phyloP scores from a whole-genome alignment of 2,888 invertebrate genomes.

The Zygothrica quintamaculata region DNA sequence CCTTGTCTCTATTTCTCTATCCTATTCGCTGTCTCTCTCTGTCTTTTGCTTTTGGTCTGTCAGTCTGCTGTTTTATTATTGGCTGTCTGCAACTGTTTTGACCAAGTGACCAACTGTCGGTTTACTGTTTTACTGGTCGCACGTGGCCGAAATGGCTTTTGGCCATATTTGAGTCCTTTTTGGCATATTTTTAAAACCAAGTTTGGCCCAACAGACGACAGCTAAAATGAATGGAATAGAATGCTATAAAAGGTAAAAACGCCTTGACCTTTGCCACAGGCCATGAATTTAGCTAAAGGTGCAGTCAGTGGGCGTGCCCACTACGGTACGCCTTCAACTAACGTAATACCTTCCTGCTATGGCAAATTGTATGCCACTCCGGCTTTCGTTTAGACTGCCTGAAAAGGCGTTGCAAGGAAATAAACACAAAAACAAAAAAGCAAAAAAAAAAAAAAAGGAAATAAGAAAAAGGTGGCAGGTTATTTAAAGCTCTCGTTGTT shows the following conservation, averaged over 20 bases:
- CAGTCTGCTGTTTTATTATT: not conserved
- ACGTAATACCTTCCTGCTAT: conserved; percentile 53
- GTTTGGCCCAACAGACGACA: conserved; percentile 28
- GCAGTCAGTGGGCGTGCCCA: conserved; percentile 49
- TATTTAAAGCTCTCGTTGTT: conserved; percentile 48
- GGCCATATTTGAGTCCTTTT: conserved; percentile 50
- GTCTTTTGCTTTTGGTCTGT: too few species aligned
- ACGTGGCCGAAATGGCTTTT: conserved; percentile 53
- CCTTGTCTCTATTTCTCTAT: conserved; percentile 20
- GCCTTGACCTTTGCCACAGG: conserved; percentile 63
- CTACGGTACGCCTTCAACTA: conserved; percentile 33
- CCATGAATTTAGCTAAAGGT: conserved; percentile 45
- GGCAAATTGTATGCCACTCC: not conserved
- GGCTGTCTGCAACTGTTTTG: conserved; percentile 4
- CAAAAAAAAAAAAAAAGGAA: not conserved
- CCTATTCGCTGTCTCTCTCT: too few species aligned
- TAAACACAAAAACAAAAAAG: not conserved
- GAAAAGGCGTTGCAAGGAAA: not conserved
- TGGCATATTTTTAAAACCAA: conserved; percentile 58
- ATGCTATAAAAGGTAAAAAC: conserved; percentile 35
- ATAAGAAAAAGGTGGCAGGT: conserved; percentile 22
- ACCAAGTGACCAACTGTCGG: conserved; percentile 21
- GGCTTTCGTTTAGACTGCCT: too few species aligned
- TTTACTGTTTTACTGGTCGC: conserved; percentile 9
- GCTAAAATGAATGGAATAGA: conserved; percentile 27